Evolutionary conservation across 2,888 invertebrate genomes (phyloP).

Genomic region (Junonia oenone): DNA sequence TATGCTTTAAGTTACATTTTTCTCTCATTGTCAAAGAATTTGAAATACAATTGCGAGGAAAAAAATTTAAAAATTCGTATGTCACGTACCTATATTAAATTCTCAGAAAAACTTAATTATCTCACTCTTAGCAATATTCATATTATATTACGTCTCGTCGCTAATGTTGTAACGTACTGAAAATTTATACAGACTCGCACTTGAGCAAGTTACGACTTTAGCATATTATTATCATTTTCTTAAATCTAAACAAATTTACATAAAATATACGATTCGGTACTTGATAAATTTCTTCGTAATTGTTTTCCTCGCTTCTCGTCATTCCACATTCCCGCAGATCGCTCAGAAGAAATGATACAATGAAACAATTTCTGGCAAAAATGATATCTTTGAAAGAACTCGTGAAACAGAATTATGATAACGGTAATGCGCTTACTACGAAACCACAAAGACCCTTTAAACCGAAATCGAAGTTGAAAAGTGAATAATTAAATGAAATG

Average conservation of each 20-base stretch:
- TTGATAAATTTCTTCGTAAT: neutral
- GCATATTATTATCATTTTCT: neutral
- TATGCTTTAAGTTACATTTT: too few species aligned
- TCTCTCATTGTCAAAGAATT: too few species aligned
- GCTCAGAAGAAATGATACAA: neutral
- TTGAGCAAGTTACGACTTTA: neutral
- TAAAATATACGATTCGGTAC: neutral
- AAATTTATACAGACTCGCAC: neutral
- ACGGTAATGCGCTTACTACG: too few species aligned
- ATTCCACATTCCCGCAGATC: neutral
- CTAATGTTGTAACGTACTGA: neutral
- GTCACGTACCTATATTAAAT: too few species aligned
- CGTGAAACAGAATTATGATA: too few species aligned
- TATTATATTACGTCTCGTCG: neutral
- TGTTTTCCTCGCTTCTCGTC: neutral
- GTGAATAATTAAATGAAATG: too few species aligned
- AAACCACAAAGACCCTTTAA: too few species aligned
- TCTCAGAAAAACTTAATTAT: too few species aligned
- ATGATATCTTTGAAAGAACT: neutral
- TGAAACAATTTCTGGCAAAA: neutral
- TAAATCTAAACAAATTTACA: constrained; percentile 1
- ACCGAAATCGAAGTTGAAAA: too few species aligned
- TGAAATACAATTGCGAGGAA: too few species aligned
- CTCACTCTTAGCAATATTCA: neutral
- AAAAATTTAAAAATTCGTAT: too few species aligned